Conservation (phyloP, 2,888 invertebrate genomes). For the Schrankia costaestrigalis region DNA sequence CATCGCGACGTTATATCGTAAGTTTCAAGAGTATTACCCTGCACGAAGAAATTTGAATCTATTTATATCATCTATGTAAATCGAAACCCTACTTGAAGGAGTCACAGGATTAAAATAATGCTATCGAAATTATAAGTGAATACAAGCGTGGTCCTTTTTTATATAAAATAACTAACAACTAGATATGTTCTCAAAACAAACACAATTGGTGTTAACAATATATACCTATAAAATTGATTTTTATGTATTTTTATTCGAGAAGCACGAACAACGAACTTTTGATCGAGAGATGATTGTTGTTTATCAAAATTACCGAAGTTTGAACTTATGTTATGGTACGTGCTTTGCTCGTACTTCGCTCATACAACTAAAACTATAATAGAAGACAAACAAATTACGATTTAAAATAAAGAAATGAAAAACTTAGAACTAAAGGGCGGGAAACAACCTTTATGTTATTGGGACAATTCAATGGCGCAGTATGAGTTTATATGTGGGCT, state of each 20-base stretch:
- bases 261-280: constrained; percentile 23
- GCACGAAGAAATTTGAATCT: constrained; percentile 74
- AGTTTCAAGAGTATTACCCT: constrained; percentile 55
- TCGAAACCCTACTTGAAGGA: constrained; percentile 42
- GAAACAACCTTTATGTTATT: constrained; percentile 44
- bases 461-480: too few relatives aligned
- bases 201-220: constrained; percentile 19
- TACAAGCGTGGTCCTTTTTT: constrained; percentile 31
- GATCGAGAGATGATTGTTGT: background rate
- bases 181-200: constrained; percentile 32
- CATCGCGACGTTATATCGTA: constrained; percentile 39
- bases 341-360: constrained; percentile 24
- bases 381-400: constrained; percentile 29
- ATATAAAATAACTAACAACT: constrained; percentile 33
- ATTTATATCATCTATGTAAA: constrained; percentile 37
- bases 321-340: background rate
- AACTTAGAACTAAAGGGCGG: constrained; percentile 58
- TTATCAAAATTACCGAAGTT: too few relatives aligned
- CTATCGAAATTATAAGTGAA: constrained; percentile 25
- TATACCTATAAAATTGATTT: constrained; percentile 3
- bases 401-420: constrained; percentile 27
- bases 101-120: constrained; percentile 46
- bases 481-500: constrained; percentile 5
- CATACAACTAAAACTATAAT: constrained; percentile 34
- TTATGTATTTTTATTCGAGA: constrained; percentile 10